Percentiles rank a stretch among this genome's conserved stretches.
These are phyloP conservation scores for Microctonus hyperodae DNA, from an alignment of 2,888 invertebrate species.

Conservation along the genomic window DNA sequence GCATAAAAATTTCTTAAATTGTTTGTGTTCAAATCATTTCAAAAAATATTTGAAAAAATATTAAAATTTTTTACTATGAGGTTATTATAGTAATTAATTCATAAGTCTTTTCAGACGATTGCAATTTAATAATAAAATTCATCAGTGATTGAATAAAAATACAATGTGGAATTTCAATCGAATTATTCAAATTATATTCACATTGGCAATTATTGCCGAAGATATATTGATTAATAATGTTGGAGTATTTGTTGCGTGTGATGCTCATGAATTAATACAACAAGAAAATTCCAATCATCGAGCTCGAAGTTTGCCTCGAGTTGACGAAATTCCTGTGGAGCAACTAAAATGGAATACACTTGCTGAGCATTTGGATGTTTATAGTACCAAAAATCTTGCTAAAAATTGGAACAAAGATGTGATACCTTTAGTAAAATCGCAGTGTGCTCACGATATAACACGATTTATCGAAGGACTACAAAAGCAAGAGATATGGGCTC, in stretches of 20 bases:
- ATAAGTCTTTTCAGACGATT: background rate
- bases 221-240: conserved; percentile 19
- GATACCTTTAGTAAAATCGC: conserved; percentile 42
- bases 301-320: conserved; percentile 46
- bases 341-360: conserved; percentile 54
- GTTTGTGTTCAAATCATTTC: background rate
- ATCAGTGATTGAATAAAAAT: background rate
- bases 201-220: conserved; percentile 22
- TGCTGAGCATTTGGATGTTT: conserved; percentile 54
- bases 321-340: conserved; percentile 30
- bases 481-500: conserved; percentile 57
- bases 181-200: conserved; percentile 2
- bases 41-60: background rate
- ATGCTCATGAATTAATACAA: conserved; percentile 17
- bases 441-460: conserved; percentile 55
- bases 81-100: background rate
- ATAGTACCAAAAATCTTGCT: conserved; percentile 50
- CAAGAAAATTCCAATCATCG: conserved; percentile 38
- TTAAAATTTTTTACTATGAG: background rate
- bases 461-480: conserved; percentile 54
- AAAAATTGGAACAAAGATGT: conserved; percentile 66
- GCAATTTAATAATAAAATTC: background rate
- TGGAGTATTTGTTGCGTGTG: conserved; percentile 4
- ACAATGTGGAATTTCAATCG: background rate
- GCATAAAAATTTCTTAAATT: background rate